phyloP scores from a whole-genome alignment of 2,888 invertebrate species.

The Spilarctia lutea region DNA sequence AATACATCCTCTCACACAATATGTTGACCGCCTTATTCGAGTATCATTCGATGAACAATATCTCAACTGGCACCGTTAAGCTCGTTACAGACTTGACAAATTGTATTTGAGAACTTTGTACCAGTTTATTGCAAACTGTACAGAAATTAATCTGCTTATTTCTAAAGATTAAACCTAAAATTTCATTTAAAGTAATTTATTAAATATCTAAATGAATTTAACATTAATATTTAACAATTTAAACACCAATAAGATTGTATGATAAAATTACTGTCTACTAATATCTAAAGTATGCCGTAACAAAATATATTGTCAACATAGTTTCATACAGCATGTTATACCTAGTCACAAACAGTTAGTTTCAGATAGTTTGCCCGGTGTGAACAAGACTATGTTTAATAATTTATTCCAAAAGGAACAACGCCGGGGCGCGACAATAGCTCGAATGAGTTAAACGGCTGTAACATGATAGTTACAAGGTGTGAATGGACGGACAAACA shows the following conservation, averaged over 20 bases:
- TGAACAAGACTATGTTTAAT: background rate
- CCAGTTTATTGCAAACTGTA: background rate
- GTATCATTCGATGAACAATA: conserved; percentile 1
- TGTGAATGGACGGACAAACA: conserved; percentile 19
- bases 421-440: conserved; percentile 5
- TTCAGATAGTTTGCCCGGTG: background rate
- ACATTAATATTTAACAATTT: too few relatives aligned
- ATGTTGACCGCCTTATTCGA: conserved; percentile 6
- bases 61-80: background rate
- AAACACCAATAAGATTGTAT: too few relatives aligned
- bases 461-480: conserved; percentile 24
- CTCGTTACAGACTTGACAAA: background rate
- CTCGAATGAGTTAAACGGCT: conserved; percentile 12
- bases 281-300: too few relatives aligned
- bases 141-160: too few relatives aligned
- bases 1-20: conserved; percentile 10
- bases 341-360: background rate
- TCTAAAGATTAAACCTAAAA: too few relatives aligned
- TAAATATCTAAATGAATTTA: too few relatives aligned
- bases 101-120: background rate
- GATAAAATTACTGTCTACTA: too few relatives aligned
- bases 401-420: conserved; percentile 2
- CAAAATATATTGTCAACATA: background rate
- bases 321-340: background rate
- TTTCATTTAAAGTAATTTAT: too few relatives aligned